Base-by-base conservation (phyloP, 2,797 vertebrate species). In the Oreochromis grahami region DNA sequence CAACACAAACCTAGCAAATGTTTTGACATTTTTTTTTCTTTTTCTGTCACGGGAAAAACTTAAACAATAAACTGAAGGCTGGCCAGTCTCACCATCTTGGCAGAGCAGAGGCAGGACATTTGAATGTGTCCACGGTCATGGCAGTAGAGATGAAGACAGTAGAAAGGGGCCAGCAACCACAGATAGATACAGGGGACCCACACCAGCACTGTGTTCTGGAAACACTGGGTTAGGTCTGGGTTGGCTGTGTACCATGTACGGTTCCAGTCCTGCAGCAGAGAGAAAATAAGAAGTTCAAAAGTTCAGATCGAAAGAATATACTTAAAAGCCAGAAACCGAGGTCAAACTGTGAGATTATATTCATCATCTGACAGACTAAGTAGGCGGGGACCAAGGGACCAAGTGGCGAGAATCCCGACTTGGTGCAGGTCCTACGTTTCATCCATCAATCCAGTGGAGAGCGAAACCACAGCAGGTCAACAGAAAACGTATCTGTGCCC, bases 101-200 rank as follows among this genome's bases (percentile, higher is more conserved):
- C 92, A 84, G 95, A 97, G 96, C 98, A 99, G 72, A 99, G 98
- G 88, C 93, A 93, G 15, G 98, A 99, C 96, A 98, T 96, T 38
- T 95, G 96, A 85, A 99, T 98, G 88, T 96, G 97, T 15, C 98
- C 98, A 3, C 88, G 90, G 92, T 97, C 97, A 91, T 98, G 97
- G 79, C 78, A 95, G 91, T 97, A 98, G 78, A 99, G 97, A 91
- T 98, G 96, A 48, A 99, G 87, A 77, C 93, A 96, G 90, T 99
- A 99, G 94, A 98, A 93, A 4, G 97, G 98, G 38, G 97, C 97
- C 92, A 98, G 97, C 87, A 95, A 32, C 98, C 98, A 99, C 90
- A 99, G 96, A 93, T 98, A 99, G 92, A 97, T 7, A 58, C 98
- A 99, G 29, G 99, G 99, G 90, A 97, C 96, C 98, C 98, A 99